Evolutionary conservation across 2,113 vertebrate species (phyloP), one percentile per base, ranked within the genome.

Genomic region (Leuciscus idus): DNA sequence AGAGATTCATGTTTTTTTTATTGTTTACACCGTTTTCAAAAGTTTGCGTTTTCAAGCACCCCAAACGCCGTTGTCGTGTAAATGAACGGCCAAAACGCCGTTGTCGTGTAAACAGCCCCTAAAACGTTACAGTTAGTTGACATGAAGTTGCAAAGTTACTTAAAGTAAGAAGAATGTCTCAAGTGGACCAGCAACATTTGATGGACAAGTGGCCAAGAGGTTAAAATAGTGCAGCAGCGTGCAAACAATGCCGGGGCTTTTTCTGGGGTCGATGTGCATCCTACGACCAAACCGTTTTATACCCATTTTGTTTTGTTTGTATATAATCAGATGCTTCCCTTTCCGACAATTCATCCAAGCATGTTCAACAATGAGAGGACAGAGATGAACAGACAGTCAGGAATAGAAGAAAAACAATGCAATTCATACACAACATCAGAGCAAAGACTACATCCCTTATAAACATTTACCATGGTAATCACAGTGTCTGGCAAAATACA

Each of bases 251-350:
- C 43, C 17, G 13, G 33, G 85, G 52, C 48, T 80, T 78, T 68
- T 79, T 81, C 57, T 81, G 78, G 78, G 78, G 70, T 74, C 36
- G 50, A 23, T 61, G 66, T 33, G 79, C 66, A 52, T 88, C 83
- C 83, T 57, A 66, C 72, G 3, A 81, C 64, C 59, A 39, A 68
- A 68, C 79, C 66, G 57, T 74, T 82, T 80, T 73, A 64, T 75
- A 73, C 55, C 75, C 68, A 21, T 72, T 83, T 79, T 75, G 85
- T 86, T 86, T 84, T 55, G 84, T 62, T 86, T 30, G 81, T 66
- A 15, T 52, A 86, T 73, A 88, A 80, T 80, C 85, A 28, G 64
- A 59, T 50, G 36, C 81, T 88, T 88, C 87, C 87, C 48, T 72
- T 86, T 86, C 84, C 75, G 52, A 83, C 66, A 55, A 80, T 78